These are phyloP conservation scores for Monodelphis domestica DNA, from an alignment of 2,797 vertebrate genomes.

Conservation along the genomic window DNA sequence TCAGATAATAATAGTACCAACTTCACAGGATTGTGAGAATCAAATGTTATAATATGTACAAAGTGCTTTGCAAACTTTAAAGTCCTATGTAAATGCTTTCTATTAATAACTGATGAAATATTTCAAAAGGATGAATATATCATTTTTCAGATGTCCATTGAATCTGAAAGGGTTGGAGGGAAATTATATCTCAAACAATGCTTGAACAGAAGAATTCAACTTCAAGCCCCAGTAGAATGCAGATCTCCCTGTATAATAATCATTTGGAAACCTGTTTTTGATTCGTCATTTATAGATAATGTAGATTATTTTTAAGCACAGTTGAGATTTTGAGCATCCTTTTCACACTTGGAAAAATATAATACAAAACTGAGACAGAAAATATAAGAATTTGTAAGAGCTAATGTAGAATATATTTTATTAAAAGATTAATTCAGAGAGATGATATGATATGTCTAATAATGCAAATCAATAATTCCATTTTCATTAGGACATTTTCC, in stretches of 20 bases:
- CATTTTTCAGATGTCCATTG: background rate
- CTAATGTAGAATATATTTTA: background rate
- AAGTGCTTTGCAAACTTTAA: background rate
- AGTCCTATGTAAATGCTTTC: background rate
- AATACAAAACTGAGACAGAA: background rate
- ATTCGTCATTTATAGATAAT: background rate
- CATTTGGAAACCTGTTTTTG: background rate
- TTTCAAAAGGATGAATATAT: background rate
- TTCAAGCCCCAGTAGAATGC: background rate
- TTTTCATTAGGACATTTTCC: background rate
- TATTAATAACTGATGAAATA: background rate
- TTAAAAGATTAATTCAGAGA: background rate
- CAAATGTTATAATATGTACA: background rate
- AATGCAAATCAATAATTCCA: background rate
- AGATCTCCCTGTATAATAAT: background rate
- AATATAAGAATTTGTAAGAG: background rate
- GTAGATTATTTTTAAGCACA: background rate
- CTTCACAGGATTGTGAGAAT: background rate
- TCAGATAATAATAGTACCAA: background rate
- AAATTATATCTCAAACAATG: background rate
- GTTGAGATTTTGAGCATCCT: background rate
- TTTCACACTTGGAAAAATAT: background rate
- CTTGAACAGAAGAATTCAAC: background rate
- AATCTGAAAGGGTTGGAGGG: background rate
- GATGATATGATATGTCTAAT: background rate